Evolutionary conservation across 2,113 vertebrate genomes (phyloP).

Genomic region (Alexandromys fortis): DNA sequence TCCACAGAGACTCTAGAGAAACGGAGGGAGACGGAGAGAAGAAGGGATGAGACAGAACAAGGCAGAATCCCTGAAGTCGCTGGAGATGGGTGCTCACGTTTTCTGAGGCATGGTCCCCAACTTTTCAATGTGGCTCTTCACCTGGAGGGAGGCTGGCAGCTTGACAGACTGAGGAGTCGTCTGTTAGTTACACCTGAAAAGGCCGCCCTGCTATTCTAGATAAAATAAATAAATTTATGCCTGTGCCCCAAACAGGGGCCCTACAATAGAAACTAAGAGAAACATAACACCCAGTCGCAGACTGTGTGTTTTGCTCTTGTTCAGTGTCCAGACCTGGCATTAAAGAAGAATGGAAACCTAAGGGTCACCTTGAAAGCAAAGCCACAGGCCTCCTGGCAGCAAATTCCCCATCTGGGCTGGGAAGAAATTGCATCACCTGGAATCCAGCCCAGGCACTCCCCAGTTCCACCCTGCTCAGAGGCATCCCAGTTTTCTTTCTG

Average conservation of each 20-base stretch:
- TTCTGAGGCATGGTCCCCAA: conserved; percentile 23
- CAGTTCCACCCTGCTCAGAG: conserved; percentile 63
- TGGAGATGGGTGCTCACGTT: neutral
- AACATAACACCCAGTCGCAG: conserved; percentile 80
- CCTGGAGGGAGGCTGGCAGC: conserved; percentile 67
- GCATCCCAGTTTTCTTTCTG: conserved; percentile 38
- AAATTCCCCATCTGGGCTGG: conserved; percentile 68
- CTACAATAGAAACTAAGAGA: conserved; percentile 68
- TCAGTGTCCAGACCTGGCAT: conserved; percentile 82
- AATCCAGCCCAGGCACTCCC: conserved; percentile 63
- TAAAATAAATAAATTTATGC: conserved; percentile 69
- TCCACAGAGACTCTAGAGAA: neutral
- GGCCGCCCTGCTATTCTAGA: conserved; percentile 81
- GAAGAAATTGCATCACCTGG: conserved; percentile 63
- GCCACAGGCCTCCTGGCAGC: conserved; percentile 63
- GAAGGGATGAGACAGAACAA: neutral
- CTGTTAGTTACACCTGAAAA: conserved; percentile 76
- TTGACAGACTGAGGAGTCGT: conserved; percentile 56
- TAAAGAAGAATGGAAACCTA: conserved; percentile 72
- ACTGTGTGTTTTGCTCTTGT: conserved; percentile 81
- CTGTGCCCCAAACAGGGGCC: conserved; percentile 61
- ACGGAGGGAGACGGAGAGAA: neutral
- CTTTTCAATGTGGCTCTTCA: conserved; percentile 10
- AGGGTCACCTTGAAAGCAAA: conserved; percentile 55
- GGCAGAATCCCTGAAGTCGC: conserved; percentile 51